phyloP scores from a whole-genome alignment of 2,113 vertebrate genomes.

The Laterallus jamaicensis region DNA sequence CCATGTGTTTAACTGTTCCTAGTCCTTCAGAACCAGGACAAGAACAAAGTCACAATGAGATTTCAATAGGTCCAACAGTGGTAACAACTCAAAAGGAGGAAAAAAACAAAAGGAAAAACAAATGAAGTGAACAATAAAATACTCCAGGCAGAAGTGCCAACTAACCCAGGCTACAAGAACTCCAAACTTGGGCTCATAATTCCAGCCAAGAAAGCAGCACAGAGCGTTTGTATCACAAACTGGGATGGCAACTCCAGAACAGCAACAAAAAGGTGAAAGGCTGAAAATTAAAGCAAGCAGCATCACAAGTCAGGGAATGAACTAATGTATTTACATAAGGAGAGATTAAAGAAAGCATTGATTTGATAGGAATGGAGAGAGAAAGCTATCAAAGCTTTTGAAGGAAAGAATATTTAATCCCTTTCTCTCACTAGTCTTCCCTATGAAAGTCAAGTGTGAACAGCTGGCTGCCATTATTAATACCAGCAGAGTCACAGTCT shows the following conservation, averaged over 20 bases:
- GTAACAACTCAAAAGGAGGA: neutral
- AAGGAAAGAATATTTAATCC: constrained; percentile 4
- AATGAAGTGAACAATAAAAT: neutral
- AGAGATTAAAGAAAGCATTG: neutral
- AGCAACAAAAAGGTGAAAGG: neutral
- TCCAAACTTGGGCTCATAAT: neutral
- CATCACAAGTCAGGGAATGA: neutral
- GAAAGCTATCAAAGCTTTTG: neutral
- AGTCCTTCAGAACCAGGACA: neutral
- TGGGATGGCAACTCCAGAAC: neutral
- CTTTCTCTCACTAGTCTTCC: neutral
- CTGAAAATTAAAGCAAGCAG: neutral
- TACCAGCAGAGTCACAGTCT: constrained; percentile 7
- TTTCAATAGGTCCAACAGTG: neutral
- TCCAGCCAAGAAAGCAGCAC: neutral
- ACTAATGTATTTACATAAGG: neutral
- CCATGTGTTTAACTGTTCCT: neutral
- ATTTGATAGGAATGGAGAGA: neutral
- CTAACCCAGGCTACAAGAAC: neutral
- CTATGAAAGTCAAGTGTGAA: constrained; percentile 10
- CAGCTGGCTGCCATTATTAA: constrained; percentile 53
- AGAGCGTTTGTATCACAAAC: neutral
- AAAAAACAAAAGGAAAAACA: neutral
- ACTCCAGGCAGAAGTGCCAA: neutral
- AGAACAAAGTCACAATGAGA: neutral